A percentile compares a stretch with the other conserved stretches of the same genome.
phyloP scores from a whole-genome alignment of 2,888 invertebrate genomes.

The Ditylenchus weischeri region DNA sequence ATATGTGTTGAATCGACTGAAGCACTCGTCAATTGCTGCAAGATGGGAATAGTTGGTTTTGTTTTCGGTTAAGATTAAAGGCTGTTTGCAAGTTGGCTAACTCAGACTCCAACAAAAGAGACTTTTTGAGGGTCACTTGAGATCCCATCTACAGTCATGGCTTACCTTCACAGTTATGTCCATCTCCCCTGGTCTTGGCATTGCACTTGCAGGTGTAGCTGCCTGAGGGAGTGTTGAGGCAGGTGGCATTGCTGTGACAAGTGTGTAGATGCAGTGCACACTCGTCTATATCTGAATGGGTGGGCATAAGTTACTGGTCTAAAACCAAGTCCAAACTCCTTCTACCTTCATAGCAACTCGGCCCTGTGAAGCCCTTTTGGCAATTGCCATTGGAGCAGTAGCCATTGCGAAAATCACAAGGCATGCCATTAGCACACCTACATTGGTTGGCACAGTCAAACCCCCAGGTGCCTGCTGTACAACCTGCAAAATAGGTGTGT shows the following conservation, averaged over 20 bases:
- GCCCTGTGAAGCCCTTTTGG: slow-evolving; percentile 48
- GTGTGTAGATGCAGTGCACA: slow-evolving; percentile 67
- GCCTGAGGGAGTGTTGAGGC: slow-evolving; percentile 74
- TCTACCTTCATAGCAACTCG: slow-evolving; percentile 45
- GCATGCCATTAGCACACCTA: slow-evolving; percentile 47
- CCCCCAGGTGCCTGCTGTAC: slow-evolving; percentile 52
- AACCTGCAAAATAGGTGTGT: slow-evolving; percentile 38
- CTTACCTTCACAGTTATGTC: slow-evolving; percentile 41
- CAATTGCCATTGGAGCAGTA: slow-evolving; percentile 47
- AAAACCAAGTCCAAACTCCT: background rate
- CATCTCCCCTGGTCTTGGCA: slow-evolving; percentile 44
- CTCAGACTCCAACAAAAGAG: too few species aligned
- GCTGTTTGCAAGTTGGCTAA: too few species aligned
- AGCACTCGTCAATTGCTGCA: slow-evolving; percentile 38
- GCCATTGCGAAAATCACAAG: slow-evolving; percentile 53
- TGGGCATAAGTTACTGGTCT: background rate
- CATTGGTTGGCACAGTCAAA: slow-evolving; percentile 46
- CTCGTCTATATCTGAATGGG: slow-evolving; percentile 79
- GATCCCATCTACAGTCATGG: too few species aligned
- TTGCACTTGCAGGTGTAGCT: slow-evolving; percentile 64
- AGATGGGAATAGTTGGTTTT: background rate
- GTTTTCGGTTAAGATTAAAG: too few species aligned
- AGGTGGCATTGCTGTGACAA: slow-evolving; percentile 78
- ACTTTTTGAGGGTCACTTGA: too few species aligned
- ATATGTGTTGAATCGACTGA: slow-evolving; percentile 36